phyloP scores from a whole-genome alignment of 2,888 invertebrate genomes.

The Hymenopus coronatus region DNA sequence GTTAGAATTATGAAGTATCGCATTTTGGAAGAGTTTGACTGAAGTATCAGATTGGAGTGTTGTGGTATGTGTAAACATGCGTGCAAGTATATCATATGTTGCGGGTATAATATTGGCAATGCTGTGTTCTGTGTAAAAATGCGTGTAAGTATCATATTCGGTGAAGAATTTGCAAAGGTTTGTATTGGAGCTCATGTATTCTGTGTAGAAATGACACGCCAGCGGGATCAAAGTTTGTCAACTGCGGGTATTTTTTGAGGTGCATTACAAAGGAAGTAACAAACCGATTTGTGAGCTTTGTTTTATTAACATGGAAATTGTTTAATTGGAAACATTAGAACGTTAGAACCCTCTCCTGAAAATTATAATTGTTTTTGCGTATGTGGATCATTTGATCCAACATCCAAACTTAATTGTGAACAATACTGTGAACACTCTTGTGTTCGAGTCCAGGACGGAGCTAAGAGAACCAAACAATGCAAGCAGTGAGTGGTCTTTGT shows the following conservation, averaged over 20 bases:
- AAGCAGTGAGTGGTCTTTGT: not conserved
- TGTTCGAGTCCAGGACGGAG: not conserved
- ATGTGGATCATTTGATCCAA: not conserved
- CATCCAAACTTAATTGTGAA: not conserved
- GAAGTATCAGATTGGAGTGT: too few relatives aligned
- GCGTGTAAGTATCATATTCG: too few relatives aligned
- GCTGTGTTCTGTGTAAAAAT: too few relatives aligned
- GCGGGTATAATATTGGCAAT: too few relatives aligned
- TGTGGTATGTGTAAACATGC: too few relatives aligned
- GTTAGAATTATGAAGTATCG: too few relatives aligned
- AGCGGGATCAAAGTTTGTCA: not conserved
- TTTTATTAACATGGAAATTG: not conserved
- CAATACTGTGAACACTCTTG: not conserved
- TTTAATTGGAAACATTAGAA: not conserved
- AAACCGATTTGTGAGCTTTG: not conserved
- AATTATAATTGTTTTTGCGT: not conserved
- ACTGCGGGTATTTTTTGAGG: not conserved
- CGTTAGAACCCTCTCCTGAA: not conserved
- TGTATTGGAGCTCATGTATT: too few relatives aligned
- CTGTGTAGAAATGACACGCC: too few relatives aligned
- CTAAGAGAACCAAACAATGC: not conserved
- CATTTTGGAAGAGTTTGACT: too few relatives aligned
- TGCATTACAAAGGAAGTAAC: not conserved
- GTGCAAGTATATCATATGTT: too few relatives aligned
- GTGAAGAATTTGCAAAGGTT: too few relatives aligned